Base-by-base conservation (phyloP, 2,797 vertebrate genomes). In the Sylvilagus floridanus region DNA sequence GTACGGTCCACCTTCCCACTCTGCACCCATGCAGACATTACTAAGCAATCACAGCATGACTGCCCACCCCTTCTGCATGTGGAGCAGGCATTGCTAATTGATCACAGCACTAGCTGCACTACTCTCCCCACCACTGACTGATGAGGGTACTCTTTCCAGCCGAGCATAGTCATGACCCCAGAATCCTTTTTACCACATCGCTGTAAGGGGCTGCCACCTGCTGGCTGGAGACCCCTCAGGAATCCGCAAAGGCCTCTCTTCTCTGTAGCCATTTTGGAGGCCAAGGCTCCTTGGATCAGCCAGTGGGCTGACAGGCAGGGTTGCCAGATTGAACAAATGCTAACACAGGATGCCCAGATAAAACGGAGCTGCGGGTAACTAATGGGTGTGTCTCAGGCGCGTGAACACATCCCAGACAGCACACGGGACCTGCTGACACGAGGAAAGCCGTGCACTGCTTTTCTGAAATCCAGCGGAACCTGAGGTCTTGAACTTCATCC, bases 1-100 rank as follows among this genome's bases (percentile, higher is more conserved):
- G 17, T 4, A 8, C 0, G 3, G 7, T 3, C 28, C 21, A 26
- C 5, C 28, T 77, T 50, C 57, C 47, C 42, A 1, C 11, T 5
- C 35, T 66, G 47, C 2, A 21, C 8, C 75, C 84, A 73, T 54
- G 72, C 60, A 91, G 90, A 75, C 95, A 72, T 96, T 32, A 90
- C 84, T 54, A 91, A 89, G 79, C 84, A 30, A 52, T 21, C 78
- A 28, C 54, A 12, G 37, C 19, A 42, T 47, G 57, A 16, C 28
- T 0, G 1, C 28, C 11, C 10, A 13, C 47, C 78, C 21, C 4
- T 19, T 37, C 37, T 12, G 32, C 37, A 4, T 0, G 6, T 1
- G 10, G 26, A 78, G 68, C 35, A 90, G 94, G 24, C 84, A 83
- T 87, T 54, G 30, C 24, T 62, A 79, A 79, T 84, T 24, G 5